These are phyloP conservation scores for Onchidella celtica DNA, from an alignment of 2,888 invertebrate genomes.

Conservation along the genomic window DNA sequence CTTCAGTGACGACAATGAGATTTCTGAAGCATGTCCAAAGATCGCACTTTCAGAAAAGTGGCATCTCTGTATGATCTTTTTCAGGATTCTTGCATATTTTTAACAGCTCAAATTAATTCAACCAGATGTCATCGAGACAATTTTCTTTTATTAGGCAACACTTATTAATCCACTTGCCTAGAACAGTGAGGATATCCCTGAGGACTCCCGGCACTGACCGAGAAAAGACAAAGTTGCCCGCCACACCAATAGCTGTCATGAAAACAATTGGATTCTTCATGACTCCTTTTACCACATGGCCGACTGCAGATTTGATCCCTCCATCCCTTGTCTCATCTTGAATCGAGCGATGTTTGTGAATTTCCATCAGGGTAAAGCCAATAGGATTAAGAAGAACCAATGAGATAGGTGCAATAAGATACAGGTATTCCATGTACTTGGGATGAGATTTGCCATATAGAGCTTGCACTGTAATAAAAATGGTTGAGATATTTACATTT, in stretches of 20 bases:
- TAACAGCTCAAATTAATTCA: too few relatives aligned
- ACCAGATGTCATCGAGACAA: too few relatives aligned
- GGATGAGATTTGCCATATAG: constrained; percentile 92
- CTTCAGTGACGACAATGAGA: too few relatives aligned
- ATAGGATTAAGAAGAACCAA: constrained; percentile 95
- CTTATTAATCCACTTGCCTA: constrained; percentile 85
- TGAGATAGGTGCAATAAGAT: constrained; percentile 96
- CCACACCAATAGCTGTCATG: constrained; percentile 95
- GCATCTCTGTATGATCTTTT: too few relatives aligned
- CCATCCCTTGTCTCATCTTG: not conserved
- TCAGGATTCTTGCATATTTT: too few relatives aligned
- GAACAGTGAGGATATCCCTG: constrained; percentile 85
- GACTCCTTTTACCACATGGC: constrained; percentile 81
- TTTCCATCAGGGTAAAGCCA: constrained; percentile 93
- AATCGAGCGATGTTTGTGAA: constrained; percentile 76
- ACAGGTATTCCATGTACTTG: constrained; percentile 93
- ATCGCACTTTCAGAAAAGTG: too few relatives aligned
- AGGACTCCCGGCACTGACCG: constrained; percentile 89
- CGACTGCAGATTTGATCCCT: constrained; percentile 45
- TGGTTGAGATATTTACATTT: not conserved
- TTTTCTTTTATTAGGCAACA: too few relatives aligned
- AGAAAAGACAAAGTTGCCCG: constrained; percentile 90
- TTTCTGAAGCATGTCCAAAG: too few relatives aligned
- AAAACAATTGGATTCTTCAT: constrained; percentile 93
- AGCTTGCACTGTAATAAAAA: constrained; percentile 82